Conservation (phyloP, 2,797 vertebrate species). For the Pterois miles region DNA sequence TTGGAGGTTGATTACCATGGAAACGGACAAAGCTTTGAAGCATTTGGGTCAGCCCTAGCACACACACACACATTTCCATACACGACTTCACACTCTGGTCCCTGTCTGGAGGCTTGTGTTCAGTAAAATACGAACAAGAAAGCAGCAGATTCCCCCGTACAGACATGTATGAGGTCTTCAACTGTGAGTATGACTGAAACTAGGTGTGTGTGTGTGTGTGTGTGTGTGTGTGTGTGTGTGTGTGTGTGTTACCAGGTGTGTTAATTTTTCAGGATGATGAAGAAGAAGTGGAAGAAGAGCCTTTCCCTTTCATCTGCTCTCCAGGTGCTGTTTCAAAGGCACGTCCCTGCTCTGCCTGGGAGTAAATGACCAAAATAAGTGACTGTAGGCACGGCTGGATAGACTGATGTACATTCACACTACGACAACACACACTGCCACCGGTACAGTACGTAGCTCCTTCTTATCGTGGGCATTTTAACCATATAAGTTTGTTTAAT, state of each 20-base stretch:
- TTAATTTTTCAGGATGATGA: conserved; percentile 45
- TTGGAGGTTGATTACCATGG: too few relatives aligned
- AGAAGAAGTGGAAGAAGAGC: conserved; percentile 40
- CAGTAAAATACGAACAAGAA: conserved; percentile 7
- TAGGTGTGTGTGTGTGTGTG: neutral
- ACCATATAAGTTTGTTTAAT: neutral
- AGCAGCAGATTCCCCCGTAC: neutral
- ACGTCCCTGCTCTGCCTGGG: conserved; percentile 68
- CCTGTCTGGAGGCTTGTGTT: conserved; percentile 25
- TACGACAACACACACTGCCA: conserved; percentile 33
- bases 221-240: neutral
- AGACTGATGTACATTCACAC: conserved; percentile 69
- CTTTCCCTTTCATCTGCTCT: conserved; percentile 55
- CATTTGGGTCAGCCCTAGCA: neutral
- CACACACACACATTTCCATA: neutral
- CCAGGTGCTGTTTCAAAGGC: conserved; percentile 75
- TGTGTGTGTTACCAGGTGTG: conserved; percentile 42
- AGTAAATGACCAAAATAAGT: conserved; percentile 69
- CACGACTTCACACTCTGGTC: conserved; percentile 3
- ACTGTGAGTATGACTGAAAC: conserved; percentile 23
- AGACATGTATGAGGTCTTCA: conserved; percentile 9
- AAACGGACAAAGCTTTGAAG: too few relatives aligned
- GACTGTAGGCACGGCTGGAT: conserved; percentile 74
- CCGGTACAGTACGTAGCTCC: conserved; percentile 11
- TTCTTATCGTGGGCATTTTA: neutral